Evolutionary conservation across 1,140 invertebrate species (phyloP).

Genomic region (Octopus bimaculoides): DNA sequence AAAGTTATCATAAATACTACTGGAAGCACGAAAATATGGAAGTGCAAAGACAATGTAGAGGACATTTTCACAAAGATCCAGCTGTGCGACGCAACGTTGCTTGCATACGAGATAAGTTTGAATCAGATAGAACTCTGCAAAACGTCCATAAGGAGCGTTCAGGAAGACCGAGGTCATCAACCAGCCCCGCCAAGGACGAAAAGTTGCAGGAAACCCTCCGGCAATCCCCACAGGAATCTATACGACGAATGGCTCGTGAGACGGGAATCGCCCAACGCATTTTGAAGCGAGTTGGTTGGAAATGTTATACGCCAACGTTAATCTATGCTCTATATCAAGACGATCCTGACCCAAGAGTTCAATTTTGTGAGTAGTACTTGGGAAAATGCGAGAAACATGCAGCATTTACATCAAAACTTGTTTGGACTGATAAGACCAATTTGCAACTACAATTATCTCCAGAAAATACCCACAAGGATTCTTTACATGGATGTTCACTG

Average conservation of each 20-base stretch:
- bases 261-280: neutral
- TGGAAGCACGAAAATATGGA: neutral
- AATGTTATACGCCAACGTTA: too few relatives aligned
- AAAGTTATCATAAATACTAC: neutral
- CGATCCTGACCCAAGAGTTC: too few relatives aligned
- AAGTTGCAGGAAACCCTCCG: neutral
- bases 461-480: too few relatives aligned
- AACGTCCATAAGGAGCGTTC: neutral
- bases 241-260: neutral
- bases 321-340: too few relatives aligned
- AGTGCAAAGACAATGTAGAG: neutral
- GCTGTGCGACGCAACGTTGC: neutral
- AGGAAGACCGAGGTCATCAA: neutral
- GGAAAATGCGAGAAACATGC: too few relatives aligned
- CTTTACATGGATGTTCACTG: too few relatives aligned
- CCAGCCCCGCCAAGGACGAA: neutral
- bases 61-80: neutral
- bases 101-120: neutral
- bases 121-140: neutral
- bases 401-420: too few relatives aligned
- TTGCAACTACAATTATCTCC: too few relatives aligned
- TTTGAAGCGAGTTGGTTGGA: neutral
- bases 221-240: neutral
- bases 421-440: too few relatives aligned
- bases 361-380: too few relatives aligned